Evolutionary conservation across 2,113 vertebrate genomes (phyloP).

Genomic region (Eulemur rufifrons): DNA sequence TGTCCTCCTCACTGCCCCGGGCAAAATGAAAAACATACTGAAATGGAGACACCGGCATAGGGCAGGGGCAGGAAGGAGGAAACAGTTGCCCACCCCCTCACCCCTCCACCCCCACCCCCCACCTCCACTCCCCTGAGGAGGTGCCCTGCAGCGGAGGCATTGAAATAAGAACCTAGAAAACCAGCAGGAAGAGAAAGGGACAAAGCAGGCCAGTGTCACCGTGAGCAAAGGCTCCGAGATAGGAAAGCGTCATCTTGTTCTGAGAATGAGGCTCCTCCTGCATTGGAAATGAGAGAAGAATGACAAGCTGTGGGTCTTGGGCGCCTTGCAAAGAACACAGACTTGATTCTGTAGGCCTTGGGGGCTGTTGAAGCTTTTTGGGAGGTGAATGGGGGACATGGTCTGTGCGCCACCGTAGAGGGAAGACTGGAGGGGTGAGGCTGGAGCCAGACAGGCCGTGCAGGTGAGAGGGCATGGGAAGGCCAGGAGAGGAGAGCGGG

Average conservation of each 20-base stretch:
- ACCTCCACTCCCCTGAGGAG: no score
- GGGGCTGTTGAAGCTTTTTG: not conserved
- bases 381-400: no score
- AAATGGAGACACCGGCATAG: not conserved
- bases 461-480: not conserved
- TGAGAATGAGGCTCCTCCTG: no score
- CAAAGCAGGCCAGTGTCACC: no score
- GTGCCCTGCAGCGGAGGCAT: not conserved
- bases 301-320: not conserved
- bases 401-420: not conserved
- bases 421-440: not conserved
- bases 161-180: not conserved
- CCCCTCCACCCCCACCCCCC: no score
- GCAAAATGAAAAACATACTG: not conserved
- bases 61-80: not conserved
- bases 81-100: no score
- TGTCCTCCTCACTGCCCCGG: not conserved
- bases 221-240: not conserved
- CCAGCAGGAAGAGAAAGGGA: not conserved
- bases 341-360: not conserved
- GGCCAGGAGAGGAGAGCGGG: not conserved
- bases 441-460: not conserved
- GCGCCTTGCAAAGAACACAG: not conserved
- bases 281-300: not conserved
- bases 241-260: not conserved